These are phyloP conservation scores for Umimayanthus chanpuru DNA, from an alignment of 92 coral and sea anemone genomes.

Conservation along the genomic window DNA sequence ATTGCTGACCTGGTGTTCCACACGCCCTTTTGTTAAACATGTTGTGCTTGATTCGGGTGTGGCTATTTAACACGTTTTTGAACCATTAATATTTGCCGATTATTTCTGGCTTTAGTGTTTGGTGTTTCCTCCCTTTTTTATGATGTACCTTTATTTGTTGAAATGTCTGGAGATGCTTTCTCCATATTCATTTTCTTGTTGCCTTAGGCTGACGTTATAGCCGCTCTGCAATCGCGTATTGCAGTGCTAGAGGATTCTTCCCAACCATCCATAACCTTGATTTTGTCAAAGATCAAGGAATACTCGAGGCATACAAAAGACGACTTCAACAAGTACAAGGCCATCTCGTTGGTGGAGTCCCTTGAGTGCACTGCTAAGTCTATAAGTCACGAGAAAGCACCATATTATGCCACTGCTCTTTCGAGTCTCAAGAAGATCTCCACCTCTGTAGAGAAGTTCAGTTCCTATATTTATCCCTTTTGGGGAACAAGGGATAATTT, in stretches of 20 bases:
- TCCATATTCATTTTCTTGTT: too few species aligned
- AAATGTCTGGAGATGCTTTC: too few species aligned
- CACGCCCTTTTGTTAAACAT: too few species aligned
- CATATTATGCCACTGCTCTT: slow-evolving; percentile 13
- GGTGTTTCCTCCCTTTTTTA: too few species aligned
- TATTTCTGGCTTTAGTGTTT: too few species aligned
- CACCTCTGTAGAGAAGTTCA: slow-evolving; percentile 13
- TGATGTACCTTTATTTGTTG: too few species aligned
- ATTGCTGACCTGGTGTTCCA: too few species aligned
- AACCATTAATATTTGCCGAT: too few species aligned
- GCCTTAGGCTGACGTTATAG: background rate
- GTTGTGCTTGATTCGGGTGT: too few species aligned
- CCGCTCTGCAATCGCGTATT: background rate
- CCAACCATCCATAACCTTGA: background rate
- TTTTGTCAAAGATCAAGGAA: background rate
- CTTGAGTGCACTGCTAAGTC: background rate
- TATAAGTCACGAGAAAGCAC: slow-evolving; percentile 11
- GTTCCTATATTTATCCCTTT: slow-evolving; percentile 31
- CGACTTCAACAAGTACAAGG: slow-evolving; percentile 23
- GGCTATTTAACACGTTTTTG: too few species aligned
- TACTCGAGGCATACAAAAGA: background rate
- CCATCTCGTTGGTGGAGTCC: slow-evolving; percentile 14
- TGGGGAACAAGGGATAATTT: slow-evolving; percentile 21
- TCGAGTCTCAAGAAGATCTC: background rate
- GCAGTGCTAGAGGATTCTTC: slow-evolving; percentile 15